These are phyloP conservation scores for Miltochrista miniata DNA, from an alignment of 2,888 invertebrate genomes.

Conservation along the genomic window DNA sequence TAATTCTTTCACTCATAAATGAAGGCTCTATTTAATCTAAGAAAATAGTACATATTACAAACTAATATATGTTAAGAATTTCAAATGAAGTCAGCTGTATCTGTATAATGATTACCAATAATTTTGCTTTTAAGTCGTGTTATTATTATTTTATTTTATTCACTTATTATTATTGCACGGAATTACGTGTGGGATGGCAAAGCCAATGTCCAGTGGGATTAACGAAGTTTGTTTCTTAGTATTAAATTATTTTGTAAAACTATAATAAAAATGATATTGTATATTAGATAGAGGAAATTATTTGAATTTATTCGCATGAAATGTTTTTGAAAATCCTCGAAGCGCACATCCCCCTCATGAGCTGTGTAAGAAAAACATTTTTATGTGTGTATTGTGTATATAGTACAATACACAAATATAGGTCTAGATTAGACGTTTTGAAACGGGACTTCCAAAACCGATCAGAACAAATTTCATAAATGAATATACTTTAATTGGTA, in stretches of 20 bases:
- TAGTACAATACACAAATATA: conserved; percentile 27
- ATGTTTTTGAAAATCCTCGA: conserved; percentile 23
- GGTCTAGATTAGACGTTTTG: conserved; percentile 42
- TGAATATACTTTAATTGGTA: not conserved
- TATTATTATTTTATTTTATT: conserved; percentile 11
- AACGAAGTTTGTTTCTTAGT: conserved; percentile 49
- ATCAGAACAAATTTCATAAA: conserved; percentile 2
- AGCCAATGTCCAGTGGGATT: conserved; percentile 57
- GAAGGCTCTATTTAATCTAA: too few species aligned
- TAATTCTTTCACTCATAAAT: too few species aligned
- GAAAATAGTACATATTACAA: too few species aligned
- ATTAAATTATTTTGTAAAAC: conserved; percentile 50
- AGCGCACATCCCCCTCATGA: conserved; percentile 43
- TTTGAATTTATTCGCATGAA: conserved; percentile 32
- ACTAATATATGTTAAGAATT: too few species aligned
- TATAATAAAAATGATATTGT: conserved; percentile 51
- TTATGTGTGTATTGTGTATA: conserved; percentile 15
- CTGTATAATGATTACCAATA: not conserved
- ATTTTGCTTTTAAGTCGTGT: not conserved
- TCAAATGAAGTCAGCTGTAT: too few species aligned
- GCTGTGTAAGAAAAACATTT: conserved; percentile 15
- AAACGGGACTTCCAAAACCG: conserved; percentile 25
- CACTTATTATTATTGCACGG: conserved; percentile 57
- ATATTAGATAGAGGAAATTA: conserved; percentile 65
- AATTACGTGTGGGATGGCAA: conserved; percentile 42